Percentiles rank a stretch among this genome's conserved stretches.
Conservation (phyloP, 2,113 vertebrate genomes). For the Mirounga angustirostris region DNA sequence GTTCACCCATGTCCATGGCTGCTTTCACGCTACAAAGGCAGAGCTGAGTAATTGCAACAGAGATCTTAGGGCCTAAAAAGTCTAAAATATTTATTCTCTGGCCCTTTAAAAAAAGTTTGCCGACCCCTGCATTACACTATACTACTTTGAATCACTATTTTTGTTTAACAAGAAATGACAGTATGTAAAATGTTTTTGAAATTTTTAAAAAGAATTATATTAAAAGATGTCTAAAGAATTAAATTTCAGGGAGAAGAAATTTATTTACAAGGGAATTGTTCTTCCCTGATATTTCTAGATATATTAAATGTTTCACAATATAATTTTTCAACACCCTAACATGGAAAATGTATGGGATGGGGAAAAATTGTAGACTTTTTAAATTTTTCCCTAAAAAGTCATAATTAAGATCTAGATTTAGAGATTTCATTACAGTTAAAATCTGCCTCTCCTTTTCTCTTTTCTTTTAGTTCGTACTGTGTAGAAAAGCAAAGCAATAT, state of each 20-base stretch:
- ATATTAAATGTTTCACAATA: neutral
- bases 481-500: constrained; percentile 51
- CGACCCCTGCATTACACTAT: neutral
- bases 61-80: neutral
- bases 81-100: neutral
- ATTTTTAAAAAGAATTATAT: neutral
- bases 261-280: neutral
- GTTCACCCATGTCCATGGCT: neutral
- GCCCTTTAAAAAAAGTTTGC: neutral
- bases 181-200: neutral
- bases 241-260: constrained; percentile 15
- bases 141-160: neutral
- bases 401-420: constrained; percentile 45
- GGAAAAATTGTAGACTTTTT: neutral
- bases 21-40: neutral
- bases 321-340: constrained; percentile 14
- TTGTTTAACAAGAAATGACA: neutral
- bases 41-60: neutral
- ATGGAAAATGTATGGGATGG: constrained; percentile 23
- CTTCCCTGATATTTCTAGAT: neutral
- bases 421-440: constrained; percentile 14
- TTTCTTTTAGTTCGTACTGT: constrained; percentile 37
- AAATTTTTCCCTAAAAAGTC: neutral
- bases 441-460: constrained; percentile 22
- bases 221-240: neutral